Conservation (phyloP, 2,797 vertebrate genomes). For the Dermochelys coriacea region DNA sequence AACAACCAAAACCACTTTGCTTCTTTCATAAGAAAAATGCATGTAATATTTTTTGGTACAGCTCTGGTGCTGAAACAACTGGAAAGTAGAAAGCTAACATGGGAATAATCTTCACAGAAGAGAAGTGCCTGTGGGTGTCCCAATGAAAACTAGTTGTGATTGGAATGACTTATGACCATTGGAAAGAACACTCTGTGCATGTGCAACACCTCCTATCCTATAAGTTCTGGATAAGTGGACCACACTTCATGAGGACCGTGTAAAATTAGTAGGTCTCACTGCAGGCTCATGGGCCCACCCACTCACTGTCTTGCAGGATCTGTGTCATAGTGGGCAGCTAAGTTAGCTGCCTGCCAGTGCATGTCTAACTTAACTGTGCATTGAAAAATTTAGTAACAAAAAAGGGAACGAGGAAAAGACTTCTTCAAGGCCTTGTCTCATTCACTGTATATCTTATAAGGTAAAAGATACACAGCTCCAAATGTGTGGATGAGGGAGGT, state of each 20-base stretch:
- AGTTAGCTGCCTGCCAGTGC: background rate
- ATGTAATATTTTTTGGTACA: background rate
- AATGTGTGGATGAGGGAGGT: background rate
- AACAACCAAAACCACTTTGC: background rate
- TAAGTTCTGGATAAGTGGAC: background rate
- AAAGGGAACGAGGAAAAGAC: background rate
- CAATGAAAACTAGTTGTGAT: background rate
- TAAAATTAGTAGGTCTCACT: background rate
- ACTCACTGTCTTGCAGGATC: background rate
- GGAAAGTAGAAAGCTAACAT: background rate
- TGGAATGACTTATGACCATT: constrained; percentile 6
- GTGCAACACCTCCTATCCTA: accelerated
- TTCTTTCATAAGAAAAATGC: background rate
- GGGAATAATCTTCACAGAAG: background rate
- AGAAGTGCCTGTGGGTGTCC: constrained; percentile 11
- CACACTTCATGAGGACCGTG: background rate
- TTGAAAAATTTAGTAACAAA: background rate
- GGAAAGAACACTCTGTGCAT: background rate
- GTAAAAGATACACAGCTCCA: background rate
- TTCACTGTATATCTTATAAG: background rate
- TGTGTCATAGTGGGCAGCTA: background rate
- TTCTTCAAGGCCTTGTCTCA: background rate
- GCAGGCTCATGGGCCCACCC: background rate
- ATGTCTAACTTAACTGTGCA: background rate
- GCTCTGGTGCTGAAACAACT: background rate